Evolutionary conservation across 1,140 invertebrate species (phyloP).

Genomic region (Apis florea): DNA sequence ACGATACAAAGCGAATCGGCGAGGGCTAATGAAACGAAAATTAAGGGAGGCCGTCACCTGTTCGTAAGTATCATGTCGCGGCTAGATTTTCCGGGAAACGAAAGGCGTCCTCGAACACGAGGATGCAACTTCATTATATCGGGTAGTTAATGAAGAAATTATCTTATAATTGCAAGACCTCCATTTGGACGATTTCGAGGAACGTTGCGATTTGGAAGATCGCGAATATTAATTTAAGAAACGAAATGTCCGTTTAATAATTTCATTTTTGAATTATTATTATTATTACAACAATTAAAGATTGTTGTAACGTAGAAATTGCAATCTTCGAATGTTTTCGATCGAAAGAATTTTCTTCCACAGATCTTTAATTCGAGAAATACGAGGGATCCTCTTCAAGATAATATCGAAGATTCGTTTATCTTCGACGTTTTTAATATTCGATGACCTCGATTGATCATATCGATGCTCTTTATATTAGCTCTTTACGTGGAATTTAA

Average conservation of each 20-base stretch:
- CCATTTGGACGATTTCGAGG: background rate
- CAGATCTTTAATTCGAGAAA: background rate
- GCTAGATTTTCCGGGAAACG: conserved; percentile 43
- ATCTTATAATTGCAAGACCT: conserved; percentile 3
- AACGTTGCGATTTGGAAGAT: rapidly evolving
- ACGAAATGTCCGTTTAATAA: background rate
- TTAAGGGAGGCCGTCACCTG: conserved; percentile 67
- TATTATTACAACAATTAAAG: too few relatives aligned
- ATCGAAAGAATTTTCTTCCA: background rate
- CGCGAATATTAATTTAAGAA: too few relatives aligned
- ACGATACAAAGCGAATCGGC: conserved; percentile 52
- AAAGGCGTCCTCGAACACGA: conserved; percentile 45
- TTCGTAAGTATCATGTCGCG: conserved; percentile 58
- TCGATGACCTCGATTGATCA: background rate
- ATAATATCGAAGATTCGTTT: background rate
- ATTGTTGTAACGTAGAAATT: background rate
- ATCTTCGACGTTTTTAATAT: background rate
- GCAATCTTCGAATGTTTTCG: background rate
- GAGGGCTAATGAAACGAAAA: conserved; percentile 66
- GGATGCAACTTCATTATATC: conserved; percentile 28
- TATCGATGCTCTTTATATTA: background rate
- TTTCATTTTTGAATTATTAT: too few relatives aligned
- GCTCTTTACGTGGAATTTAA: conserved; percentile 4
- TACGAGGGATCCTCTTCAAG: background rate
- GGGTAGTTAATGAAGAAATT: conserved; percentile 69